Evolutionary conservation across 2,797 vertebrate genomes (phyloP).

Genomic region (Pteropus rufus): DNA sequence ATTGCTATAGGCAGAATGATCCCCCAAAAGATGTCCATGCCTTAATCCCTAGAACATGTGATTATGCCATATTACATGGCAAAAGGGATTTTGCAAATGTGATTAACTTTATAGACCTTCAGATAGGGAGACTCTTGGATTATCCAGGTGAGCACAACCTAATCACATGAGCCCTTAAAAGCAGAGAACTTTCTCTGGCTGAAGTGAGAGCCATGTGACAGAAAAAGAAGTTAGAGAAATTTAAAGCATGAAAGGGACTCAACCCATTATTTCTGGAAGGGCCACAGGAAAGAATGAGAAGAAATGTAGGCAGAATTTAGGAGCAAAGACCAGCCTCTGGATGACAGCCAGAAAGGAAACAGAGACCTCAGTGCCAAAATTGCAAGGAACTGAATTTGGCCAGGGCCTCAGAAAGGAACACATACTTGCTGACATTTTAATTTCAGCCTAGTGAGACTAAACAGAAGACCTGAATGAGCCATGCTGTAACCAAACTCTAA

Average conservation of each 20-base stretch:
- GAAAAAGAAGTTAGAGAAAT: not conserved
- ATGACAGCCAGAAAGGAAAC: not conserved
- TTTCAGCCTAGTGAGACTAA: constrained; percentile 22
- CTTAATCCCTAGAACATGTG: not conserved
- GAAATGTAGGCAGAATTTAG: not conserved
- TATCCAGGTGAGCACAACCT: not conserved
- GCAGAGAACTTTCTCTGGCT: not conserved
- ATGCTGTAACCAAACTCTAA: not conserved
- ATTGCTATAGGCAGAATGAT: not conserved
- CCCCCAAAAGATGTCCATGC: not conserved
- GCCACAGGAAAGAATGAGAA: not conserved
- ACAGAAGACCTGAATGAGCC: not conserved
- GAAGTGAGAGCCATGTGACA: not conserved
- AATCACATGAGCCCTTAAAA: not conserved
- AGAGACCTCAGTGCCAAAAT: not conserved
- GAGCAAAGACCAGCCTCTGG: not conserved
- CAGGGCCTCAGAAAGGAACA: not conserved
- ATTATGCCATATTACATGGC: not conserved
- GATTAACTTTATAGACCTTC: not conserved
- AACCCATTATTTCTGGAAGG: not conserved
- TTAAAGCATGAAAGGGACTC: not conserved
- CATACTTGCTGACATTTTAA: not conserved
- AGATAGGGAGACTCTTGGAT: not conserved
- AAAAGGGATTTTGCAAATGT: not conserved
- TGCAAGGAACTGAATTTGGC: not conserved